Evolutionary conservation across 2,797 vertebrate genomes (phyloP), one percentile per base, ranked within the genome.

Genomic region (Tokudaia muenninki): DNA sequence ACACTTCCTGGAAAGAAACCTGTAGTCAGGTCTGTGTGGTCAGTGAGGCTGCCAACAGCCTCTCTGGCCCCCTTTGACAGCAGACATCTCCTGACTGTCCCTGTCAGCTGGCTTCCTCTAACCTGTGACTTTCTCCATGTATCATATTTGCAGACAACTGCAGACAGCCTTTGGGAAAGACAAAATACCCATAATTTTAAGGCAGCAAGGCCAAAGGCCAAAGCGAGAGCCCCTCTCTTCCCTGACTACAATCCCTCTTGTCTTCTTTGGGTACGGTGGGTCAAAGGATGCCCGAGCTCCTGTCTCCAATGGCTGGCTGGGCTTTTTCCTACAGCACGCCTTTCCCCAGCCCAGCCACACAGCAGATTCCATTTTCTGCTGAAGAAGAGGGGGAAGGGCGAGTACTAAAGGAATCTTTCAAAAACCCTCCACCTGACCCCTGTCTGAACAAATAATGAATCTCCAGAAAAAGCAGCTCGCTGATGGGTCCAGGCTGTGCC

Each of bases 401-500:
- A 94, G 90, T 75, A 55, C 89, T 77, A 90, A 97, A 96, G 57
- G 63, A 93, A 94, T 94, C 77, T 92, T 92, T 95, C 87, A 96
- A 97, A 92, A 88, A 95, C 61, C 97, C 96, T 97, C 93, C 87
- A 75, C 70, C 97, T 86, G 90, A 95, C 95, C 94, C 97, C 94
- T 88, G 96, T 93, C 97, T 97, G 97, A 98, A 95, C 77, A 92
- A 98, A 97, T 97, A 98, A 98, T 97, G 98, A 98, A 98, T 97
- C 97, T 94, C 93, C 96, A 95, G 94, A 88, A 97, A 97, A 98
- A 97, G 94, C 86, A 88, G 59, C 89, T 96, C 59, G 81, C 96
- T 97, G 97, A 97, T 95, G 97, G 94, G 88, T 87, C 88, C 91
- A 92, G 91, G 77, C 97, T 97, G 89, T n/a, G 94, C 84, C 93